A percentile compares a stretch with the other conserved stretches of the same genome.
These are phyloP conservation scores for Drosophila eugracilis DNA, from an alignment of 1,140 invertebrate species.

Conservation along the genomic window DNA sequence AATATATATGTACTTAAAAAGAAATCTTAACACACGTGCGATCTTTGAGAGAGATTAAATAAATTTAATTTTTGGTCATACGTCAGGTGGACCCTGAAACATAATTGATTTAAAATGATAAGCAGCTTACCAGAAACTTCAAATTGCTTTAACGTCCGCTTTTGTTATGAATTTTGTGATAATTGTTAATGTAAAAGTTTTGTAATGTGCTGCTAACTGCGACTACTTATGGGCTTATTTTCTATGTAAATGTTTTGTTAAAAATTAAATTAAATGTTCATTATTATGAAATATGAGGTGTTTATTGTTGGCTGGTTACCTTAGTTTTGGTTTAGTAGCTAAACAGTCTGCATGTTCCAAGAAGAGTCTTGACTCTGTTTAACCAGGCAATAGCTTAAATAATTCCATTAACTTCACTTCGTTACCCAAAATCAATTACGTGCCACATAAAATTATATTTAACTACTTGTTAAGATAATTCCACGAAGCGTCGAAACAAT, in stretches of 20 bases:
- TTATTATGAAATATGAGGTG: too few relatives aligned
- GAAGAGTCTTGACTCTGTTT: too few relatives aligned
- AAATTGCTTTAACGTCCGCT: neutral
- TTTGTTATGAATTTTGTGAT: neutral
- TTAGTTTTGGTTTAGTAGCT: too few relatives aligned
- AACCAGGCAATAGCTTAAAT: too few relatives aligned
- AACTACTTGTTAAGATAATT: constrained; percentile 12
- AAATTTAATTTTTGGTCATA: constrained; percentile 24
- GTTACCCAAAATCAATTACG: constrained; percentile 18
- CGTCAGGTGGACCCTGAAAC: constrained; percentile 2
- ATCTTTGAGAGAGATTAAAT: constrained; percentile 7
- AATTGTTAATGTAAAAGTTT: too few relatives aligned
- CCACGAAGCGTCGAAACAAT: constrained; percentile 31
- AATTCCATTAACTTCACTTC: neutral
- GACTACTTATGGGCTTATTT: neutral
- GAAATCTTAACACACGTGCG: neutral
- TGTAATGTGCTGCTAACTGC: neutral
- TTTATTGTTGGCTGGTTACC: too few relatives aligned
- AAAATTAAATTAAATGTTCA: too few relatives aligned
- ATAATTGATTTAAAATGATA: constrained; percentile 10
- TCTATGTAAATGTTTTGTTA: too few relatives aligned
- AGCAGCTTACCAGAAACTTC: constrained; percentile 13
- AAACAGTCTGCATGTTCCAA: too few relatives aligned
- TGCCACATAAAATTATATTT: constrained; percentile 8
- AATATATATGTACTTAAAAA: neutral